phyloP scores from a whole-genome alignment of 2,113 vertebrate species.

The Passer montanus region DNA sequence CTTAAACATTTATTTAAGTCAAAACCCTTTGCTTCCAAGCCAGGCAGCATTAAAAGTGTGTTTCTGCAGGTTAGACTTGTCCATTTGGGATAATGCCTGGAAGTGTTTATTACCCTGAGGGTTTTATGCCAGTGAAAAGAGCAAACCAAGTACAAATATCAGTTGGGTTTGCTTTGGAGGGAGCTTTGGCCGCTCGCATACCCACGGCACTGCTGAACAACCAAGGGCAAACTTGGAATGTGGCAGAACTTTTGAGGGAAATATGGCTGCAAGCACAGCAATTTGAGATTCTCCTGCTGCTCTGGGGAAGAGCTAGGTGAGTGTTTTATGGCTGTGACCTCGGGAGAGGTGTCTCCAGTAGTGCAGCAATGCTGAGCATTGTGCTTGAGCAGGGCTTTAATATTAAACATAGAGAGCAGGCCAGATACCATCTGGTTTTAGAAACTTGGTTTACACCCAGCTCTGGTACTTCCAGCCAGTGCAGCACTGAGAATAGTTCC shows the following conservation, averaged over 20 bases:
- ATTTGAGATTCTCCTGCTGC: neutral
- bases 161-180: neutral
- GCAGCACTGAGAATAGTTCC: neutral
- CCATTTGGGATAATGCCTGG: neutral
- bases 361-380: neutral
- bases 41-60: neutral
- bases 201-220: neutral
- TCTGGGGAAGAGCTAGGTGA: neutral
- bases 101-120: neutral
- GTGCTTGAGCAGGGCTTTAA: neutral
- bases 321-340: neutral
- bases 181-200: neutral
- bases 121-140: neutral
- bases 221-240: neutral
- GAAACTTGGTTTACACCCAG: conserved; percentile 34
- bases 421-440: conserved; percentile 14
- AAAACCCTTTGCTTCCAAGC: neutral
- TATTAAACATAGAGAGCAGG: neutral
- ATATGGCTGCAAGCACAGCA: neutral
- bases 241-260: neutral
- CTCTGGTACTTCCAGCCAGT: neutral
- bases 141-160: neutral
- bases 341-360: neutral
- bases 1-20: neutral
- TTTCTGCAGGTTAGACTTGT: neutral